Percentiles rank a stretch among this genome's conserved stretches.
These are phyloP conservation scores for Chloroceryle amazona DNA, from an alignment of 2,797 vertebrate species.

Conservation along the genomic window DNA sequence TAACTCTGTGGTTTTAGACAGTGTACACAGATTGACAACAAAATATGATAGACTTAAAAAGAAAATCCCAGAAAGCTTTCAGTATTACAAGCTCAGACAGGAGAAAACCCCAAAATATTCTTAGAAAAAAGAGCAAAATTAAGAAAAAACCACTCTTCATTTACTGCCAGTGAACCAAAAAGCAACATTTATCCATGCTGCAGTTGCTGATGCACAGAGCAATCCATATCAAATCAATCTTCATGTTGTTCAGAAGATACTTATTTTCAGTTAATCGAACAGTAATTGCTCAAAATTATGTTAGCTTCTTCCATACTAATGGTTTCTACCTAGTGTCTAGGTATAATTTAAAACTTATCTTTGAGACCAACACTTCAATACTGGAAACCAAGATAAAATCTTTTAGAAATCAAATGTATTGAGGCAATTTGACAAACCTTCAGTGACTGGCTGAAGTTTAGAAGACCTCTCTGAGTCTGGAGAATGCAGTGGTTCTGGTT, in stretches of 20 bases:
- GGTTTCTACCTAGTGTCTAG: neutral
- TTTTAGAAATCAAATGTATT: neutral
- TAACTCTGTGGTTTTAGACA: neutral
- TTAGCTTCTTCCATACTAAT: conserved; percentile 29
- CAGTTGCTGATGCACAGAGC: neutral
- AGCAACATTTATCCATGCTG: neutral
- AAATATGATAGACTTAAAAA: neutral
- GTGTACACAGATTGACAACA: neutral
- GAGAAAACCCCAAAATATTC: neutral
- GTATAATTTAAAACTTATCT: neutral
- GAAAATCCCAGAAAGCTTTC: neutral
- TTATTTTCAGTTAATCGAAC: conserved; percentile 47
- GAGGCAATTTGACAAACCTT: conserved; percentile 85
- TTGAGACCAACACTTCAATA: conserved; percentile 2
- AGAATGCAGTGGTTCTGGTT: conserved; percentile 97
- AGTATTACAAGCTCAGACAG: neutral
- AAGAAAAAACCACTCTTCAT: neutral
- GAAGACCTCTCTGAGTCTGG: conserved; percentile 96
- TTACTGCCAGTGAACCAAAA: conserved; percentile 7
- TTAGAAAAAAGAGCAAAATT: neutral
- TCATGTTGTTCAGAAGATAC: conserved; percentile 13
- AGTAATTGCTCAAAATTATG: conserved; percentile 49
- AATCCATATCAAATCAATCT: conserved; percentile 29
- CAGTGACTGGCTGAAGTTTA: conserved; percentile 96
- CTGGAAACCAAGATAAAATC: neutral